These are phyloP conservation scores for Vidua macroura DNA, from an alignment of 2,113 vertebrate species.

Conservation along the genomic window DNA sequence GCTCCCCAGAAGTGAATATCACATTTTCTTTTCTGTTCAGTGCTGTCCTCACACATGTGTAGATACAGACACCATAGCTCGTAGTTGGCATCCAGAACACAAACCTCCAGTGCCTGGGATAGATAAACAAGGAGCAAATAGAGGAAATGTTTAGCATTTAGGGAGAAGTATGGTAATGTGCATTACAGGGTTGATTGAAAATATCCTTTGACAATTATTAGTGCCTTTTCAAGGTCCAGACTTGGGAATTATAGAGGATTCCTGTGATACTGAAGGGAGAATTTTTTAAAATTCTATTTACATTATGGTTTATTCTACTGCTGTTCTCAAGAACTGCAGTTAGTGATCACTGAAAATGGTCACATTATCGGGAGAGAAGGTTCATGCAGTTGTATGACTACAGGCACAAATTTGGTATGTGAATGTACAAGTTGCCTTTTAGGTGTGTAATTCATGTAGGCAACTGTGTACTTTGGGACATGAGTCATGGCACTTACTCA, in stretches of 20 bases:
- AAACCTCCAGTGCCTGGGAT: background rate
- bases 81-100: background rate
- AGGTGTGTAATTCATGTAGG: constrained; percentile 17
- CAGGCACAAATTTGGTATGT: background rate
- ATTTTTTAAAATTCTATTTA: background rate
- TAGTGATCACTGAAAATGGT: background rate
- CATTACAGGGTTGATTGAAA: background rate
- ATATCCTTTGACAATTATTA: background rate
- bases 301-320: background rate
- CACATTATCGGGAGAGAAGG: background rate
- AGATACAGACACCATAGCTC: background rate
- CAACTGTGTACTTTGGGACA: constrained; percentile 11
- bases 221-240: background rate
- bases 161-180: background rate
- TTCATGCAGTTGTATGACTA: background rate
- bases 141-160: background rate
- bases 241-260: background rate
- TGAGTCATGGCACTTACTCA: constrained; percentile 53
- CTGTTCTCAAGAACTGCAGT: background rate
- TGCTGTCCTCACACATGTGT: background rate
- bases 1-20: background rate
- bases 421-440: background rate
- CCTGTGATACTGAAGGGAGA: background rate
- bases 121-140: background rate
- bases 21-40: background rate